Percentiles rank a stretch among this genome's conserved stretches.
Conservation (phyloP, 2,797 vertebrate genomes). For the Ciconia nigra region DNA sequence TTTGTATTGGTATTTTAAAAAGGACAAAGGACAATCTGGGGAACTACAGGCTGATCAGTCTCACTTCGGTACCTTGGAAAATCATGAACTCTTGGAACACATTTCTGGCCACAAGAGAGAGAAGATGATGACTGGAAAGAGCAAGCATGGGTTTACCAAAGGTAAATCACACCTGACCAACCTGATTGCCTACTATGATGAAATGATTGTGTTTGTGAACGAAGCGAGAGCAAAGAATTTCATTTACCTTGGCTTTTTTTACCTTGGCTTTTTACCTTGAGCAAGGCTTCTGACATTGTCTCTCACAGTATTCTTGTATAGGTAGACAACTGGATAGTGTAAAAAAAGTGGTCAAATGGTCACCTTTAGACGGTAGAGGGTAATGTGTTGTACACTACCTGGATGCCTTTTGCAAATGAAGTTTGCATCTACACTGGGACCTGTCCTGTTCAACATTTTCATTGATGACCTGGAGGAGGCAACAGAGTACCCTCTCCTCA, state of each 20-base stretch:
- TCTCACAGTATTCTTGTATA: not conserved
- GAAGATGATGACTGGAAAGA: not conserved
- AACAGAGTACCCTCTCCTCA: not conserved
- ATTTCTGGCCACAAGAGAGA: not conserved
- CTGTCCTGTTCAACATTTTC: not conserved
- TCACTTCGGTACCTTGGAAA: not conserved
- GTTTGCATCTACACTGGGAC: not conserved
- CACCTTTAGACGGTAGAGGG: not conserved
- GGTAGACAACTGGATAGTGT: not conserved
- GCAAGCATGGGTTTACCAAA: not conserved
- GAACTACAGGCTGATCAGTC: not conserved
- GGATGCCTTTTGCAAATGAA: not conserved
- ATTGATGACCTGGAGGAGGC: not conserved
- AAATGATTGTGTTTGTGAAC: not conserved
- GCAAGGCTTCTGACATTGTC: not conserved
- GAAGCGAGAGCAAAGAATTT: not conserved
- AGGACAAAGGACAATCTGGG: not conserved
- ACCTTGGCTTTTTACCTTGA: not conserved
- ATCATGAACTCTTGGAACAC: not conserved
- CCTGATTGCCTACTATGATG: not conserved
- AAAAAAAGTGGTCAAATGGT: not conserved
- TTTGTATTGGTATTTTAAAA: not conserved
- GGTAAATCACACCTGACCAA: not conserved
- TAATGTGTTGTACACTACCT: not conserved
- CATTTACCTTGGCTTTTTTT: not conserved